phyloP scores from a whole-genome alignment of 1,140 invertebrate species.

The Trachymyrmex cornetzi region DNA sequence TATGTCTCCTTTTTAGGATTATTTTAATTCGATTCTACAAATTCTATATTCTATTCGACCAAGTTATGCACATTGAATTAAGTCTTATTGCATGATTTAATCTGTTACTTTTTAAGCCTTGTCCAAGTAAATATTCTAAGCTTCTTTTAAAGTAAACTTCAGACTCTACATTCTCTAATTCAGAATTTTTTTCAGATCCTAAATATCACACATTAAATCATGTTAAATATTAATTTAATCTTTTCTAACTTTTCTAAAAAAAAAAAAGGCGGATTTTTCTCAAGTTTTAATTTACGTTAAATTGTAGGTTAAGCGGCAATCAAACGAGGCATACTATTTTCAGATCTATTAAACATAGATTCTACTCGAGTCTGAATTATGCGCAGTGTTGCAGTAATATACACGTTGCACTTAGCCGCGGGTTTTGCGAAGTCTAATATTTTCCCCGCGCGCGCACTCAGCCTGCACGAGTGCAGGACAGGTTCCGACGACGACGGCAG shows the following conservation, averaged over 20 bases:
- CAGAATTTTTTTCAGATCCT: neutral
- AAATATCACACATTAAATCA: neutral
- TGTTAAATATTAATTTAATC: neutral
- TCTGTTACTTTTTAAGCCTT: neutral
- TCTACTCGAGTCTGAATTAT: conserved; percentile 44
- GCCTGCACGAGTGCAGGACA: conserved; percentile 60
- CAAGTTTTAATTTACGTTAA: neutral
- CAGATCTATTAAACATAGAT: conserved; percentile 15
- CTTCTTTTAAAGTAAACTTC: neutral
- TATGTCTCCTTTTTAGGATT: neutral
- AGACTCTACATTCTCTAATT: neutral
- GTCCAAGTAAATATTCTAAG: neutral
- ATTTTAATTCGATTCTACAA: neutral
- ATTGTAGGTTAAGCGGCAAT: conserved; percentile 26
- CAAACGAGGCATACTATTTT: conserved; percentile 11
- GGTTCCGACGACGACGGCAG: conserved; percentile 66
- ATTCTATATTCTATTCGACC: neutral
- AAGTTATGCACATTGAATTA: neutral
- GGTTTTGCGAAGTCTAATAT: conserved; percentile 58
- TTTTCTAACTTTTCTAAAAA: neutral
- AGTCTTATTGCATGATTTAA: neutral
- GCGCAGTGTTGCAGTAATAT: conserved; percentile 29
- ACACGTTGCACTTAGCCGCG: conserved; percentile 51
- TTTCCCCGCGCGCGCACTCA: conserved; percentile 40
- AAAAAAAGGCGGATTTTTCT: neutral